These are phyloP conservation scores for Lochmaea capreae DNA, from an alignment of 2,888 invertebrate species.

Conservation along the genomic window DNA sequence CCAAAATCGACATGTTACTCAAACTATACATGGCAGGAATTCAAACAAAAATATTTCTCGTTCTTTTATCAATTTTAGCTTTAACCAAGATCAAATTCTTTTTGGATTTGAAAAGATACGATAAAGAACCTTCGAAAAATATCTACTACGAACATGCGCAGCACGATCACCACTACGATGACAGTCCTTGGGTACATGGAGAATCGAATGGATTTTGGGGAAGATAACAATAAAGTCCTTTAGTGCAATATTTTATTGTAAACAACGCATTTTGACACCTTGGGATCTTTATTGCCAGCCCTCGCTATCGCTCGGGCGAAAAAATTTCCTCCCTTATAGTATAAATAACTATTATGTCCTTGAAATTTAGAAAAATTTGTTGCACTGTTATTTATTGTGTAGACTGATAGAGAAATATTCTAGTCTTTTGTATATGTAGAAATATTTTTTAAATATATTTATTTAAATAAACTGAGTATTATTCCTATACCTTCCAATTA, in stretches of 20 bases:
- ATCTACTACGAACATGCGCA: constrained; percentile 87
- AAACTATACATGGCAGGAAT: constrained; percentile 81
- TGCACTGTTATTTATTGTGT: background rate
- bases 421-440: background rate
- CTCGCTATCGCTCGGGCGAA: no score
- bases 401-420: background rate
- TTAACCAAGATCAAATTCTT: constrained; percentile 80
- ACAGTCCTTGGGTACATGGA: constrained; percentile 69
- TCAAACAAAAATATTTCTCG: constrained; percentile 81
- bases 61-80: constrained; percentile 75
- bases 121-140: constrained; percentile 76
- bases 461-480: no score
- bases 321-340: no score
- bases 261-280: no score
- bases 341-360: no score
- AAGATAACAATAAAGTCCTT: constrained; percentile 13
- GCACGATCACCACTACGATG: constrained; percentile 83
- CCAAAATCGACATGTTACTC: constrained; percentile 77
- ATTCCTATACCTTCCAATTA: no score
- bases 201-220: constrained; percentile 42
- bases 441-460: background rate
- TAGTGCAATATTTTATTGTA: no score
- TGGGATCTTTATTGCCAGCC: no score
- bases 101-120: constrained; percentile 77
- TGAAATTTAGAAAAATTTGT: no score